Evolutionary conservation across 1,140 invertebrate species (phyloP).

Genomic region (Brachystomella parvula): DNA sequence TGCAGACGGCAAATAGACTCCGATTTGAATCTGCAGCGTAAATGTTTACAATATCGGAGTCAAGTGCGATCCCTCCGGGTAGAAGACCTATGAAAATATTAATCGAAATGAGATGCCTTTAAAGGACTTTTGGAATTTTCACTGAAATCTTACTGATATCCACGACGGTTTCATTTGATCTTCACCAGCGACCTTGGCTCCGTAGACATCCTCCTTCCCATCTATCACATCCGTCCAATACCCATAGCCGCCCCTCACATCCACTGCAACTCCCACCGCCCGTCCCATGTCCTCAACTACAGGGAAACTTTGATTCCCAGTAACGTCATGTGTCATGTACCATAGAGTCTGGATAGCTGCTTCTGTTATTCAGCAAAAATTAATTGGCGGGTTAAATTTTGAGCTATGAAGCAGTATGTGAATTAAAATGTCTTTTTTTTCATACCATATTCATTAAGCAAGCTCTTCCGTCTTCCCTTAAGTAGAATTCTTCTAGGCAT

Average conservation of each 20-base stretch:
- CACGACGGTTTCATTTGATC: slow-evolving; percentile 48
- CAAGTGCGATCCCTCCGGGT: slow-evolving; percentile 67
- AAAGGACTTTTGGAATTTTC: not conserved
- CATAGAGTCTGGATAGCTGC: slow-evolving; percentile 4
- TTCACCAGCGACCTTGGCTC: slow-evolving; percentile 50
- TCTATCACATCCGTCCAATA: slow-evolving; percentile 65
- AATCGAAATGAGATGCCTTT: slow-evolving; percentile 2
- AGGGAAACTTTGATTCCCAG: not conserved
- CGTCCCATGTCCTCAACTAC: slow-evolving; percentile 40
- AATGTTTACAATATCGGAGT: slow-evolving; percentile 70
- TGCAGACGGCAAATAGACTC: slow-evolving; percentile 66
- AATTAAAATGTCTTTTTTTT: not conserved
- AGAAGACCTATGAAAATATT: slow-evolving; percentile 51
- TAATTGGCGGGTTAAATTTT: not conserved
- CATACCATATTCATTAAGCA: slow-evolving; percentile 27
- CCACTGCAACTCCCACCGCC: slow-evolving; percentile 58
- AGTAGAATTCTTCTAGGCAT: slow-evolving; percentile 61
- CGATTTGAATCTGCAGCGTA: slow-evolving; percentile 68
- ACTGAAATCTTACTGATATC: slow-evolving; percentile 41
- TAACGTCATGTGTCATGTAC: not conserved
- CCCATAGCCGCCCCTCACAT: slow-evolving; percentile 50
- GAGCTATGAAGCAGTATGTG: not conserved
- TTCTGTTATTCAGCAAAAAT: slow-evolving; percentile 8
- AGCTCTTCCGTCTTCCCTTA: slow-evolving; percentile 20
- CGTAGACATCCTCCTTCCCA: slow-evolving; percentile 57